Evolutionary conservation across 2,888 invertebrate species (phyloP), one percentile per base, ranked within the genome.

Genomic region (Limulus polyphemus): DNA sequence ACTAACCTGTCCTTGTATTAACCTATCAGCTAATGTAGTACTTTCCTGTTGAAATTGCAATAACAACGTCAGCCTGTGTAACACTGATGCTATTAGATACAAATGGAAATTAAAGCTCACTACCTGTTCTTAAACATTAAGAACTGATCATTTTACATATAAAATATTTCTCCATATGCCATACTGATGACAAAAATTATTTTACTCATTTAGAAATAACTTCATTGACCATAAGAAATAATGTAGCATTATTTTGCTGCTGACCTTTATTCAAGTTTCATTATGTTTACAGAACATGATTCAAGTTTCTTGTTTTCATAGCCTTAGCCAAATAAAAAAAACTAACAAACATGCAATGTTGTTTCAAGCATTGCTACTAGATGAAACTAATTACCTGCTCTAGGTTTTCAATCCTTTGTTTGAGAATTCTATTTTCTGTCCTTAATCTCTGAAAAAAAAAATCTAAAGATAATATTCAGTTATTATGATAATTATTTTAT

Each of bases 371-470:
- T 52, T 50, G 32, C 16, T 52, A 32, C 14, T 46, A 16, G 16
- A 65, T 47, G 16, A 58, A 49, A 57, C 59, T 54, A 62, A 59
- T 60, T 72, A 79, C 79, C 74, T 79, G 92, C 77, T 99, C 99
- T 60, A 99, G 79, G 68, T 95, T 84, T 73, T 97, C 97, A 69
- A 95, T 94, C 63, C 95, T 82, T 74, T 98, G 95, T 68, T 93
- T 84, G n/a, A 99, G 80, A 60, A 98, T 82, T 68, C 93, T 86
- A 76, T 99, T 99, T 79, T 99, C 99, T 68, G 95, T 92, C 66
- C 97, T 81, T 61, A 93, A 79, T 68, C 86, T 81, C 78, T 85
- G 77, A n/a, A 74, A 72, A 69, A 56, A 49, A 17, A 54, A 54
- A n/a, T n/a, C n/a, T n/a, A n/a, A n/a, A n/a, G n/a, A n/a, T n/a